Base-by-base conservation (phyloP, 2,888 invertebrate species). In the Cataglyphis rosenhaueri region DNA sequence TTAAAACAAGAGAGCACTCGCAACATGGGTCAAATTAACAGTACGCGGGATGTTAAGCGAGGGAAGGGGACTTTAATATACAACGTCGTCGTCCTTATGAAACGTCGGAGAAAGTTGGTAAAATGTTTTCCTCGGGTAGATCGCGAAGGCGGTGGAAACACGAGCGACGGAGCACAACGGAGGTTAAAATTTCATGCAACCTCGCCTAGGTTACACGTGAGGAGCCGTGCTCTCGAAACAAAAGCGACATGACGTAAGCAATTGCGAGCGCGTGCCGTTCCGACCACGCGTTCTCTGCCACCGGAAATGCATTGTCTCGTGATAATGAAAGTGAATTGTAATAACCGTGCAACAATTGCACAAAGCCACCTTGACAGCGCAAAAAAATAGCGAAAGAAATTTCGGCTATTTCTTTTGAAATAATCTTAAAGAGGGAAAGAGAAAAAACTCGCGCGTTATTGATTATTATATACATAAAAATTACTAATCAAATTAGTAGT, bases 181-280 rank as follows among this genome's bases (percentile, higher is more conserved):
- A 79, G 78, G 71, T 70, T 79, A 79, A 79, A 70, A 79, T 79
- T 87, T 87, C 82, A 79, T 79, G 84, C 82, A 84, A 88, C 82
- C 83, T 71, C 55, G 57, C 44, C 73, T 52, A 79, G 71, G 73
- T 85, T 85, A 85, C 74, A 84, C 86, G 86, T 83, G 86, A 64
- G 88, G 88, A 86, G 86, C 74, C 65, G 68, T 52, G 25, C 73
- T 35, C 65, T 73, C 29, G 79, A 78, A 79, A 86, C 84, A 86
- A 85, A 88, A 84, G 75, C 70, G 66, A 57, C 79, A 76, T 81
- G 85, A 86, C 83, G 84, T 86, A 86, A 88, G 83, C 82, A 85
- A 88, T 84, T 70, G 84, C 75, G 61, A 84, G 71, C 86, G 79
- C 86, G 83, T 87, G 85, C 82, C 84, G 52, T 25, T 15, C 68